Evolutionary conservation across 1,140 invertebrate species (phyloP), one percentile per base, ranked within the genome.

Genomic region (Ridgeia piscesae): DNA sequence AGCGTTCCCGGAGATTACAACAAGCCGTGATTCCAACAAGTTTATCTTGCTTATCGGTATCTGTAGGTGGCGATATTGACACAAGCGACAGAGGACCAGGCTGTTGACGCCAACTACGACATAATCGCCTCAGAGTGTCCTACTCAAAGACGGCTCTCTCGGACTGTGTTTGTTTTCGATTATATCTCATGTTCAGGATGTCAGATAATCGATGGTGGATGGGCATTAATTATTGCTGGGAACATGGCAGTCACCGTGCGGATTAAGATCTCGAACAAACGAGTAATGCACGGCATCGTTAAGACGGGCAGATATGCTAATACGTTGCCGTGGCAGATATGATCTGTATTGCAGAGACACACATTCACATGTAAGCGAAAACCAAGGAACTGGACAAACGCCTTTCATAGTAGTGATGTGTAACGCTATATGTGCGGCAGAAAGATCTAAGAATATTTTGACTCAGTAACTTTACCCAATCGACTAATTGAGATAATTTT

Each of bases 11-110:
- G 58, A 77, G 58, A 77, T 77, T 77, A 77, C 58, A 77, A 31
- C 58, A 77, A 77, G 58, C 58, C 58, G 58, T 77, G 17, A 77
- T 77, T 31, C 58, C 11, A 77, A 77, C 58, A 31, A 31, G 58
- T 77, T 77, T 77, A 77, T 77, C 58, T 77, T 77, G 58, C 58
- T 77, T 77, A 77, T 77, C 58, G 58, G 58, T 77, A 77, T 77
- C 58, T 77, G 11, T 77, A 77, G 58, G 58, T 77, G 58, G 58
- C 8, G 58, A 77, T 77, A 77, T 77, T 77, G 58, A 77, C 58
- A 77, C 58, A 77, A 17, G 58, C 17, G 14, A 77, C 58, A 77
- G 58, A 77, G 58, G 58, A 77, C 58, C 14, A 21, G 58, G 58
- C 58, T 77, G 58, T 77, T 77, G 58, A 77, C 58, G 58, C 58